A percentile compares a stretch with the other conserved stretches of the same genome.
Conservation (phyloP, 2,888 invertebrate species). For the Theretra japonica region DNA sequence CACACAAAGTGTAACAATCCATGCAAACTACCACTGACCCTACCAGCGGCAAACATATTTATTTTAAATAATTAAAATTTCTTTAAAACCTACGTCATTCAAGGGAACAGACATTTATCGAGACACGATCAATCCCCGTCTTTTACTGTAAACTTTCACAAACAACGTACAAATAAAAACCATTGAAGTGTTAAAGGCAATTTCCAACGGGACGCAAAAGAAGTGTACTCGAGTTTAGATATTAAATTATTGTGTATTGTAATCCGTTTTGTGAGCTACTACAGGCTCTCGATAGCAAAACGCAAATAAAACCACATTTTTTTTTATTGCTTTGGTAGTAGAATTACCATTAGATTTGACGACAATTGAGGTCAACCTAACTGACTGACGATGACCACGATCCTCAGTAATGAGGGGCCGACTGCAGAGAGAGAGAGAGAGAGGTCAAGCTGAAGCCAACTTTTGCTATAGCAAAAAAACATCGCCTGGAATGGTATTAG, state of each 20-base stretch:
- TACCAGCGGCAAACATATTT: too few species aligned
- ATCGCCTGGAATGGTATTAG: too few species aligned
- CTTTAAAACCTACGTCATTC: not conserved
- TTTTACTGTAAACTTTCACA: not conserved
- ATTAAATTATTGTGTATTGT: conserved; percentile 17
- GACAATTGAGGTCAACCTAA: too few species aligned
- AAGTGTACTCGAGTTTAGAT: conserved; percentile 15
- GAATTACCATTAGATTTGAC: too few species aligned
- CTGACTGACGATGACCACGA: too few species aligned
- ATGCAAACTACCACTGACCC: too few species aligned
- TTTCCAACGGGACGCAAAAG: conserved; percentile 14
- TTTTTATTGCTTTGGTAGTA: not conserved
- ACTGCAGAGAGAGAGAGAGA: too few species aligned
- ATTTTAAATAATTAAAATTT: too few species aligned
- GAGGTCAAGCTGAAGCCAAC: too few species aligned
- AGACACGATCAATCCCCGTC: not conserved
- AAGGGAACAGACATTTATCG: not conserved
- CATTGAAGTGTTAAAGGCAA: conserved; percentile 22
- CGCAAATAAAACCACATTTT: not conserved
- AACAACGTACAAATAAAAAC: conserved; percentile 9
- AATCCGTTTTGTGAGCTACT: not conserved
- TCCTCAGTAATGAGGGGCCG: too few species aligned
- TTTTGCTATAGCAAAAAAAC: too few species aligned
- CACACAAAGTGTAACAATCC: too few species aligned
- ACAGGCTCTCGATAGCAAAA: not conserved